These are phyloP conservation scores for Lasioglossum albipes DNA, from an alignment of 1,140 invertebrate species.

Conservation along the genomic window DNA sequence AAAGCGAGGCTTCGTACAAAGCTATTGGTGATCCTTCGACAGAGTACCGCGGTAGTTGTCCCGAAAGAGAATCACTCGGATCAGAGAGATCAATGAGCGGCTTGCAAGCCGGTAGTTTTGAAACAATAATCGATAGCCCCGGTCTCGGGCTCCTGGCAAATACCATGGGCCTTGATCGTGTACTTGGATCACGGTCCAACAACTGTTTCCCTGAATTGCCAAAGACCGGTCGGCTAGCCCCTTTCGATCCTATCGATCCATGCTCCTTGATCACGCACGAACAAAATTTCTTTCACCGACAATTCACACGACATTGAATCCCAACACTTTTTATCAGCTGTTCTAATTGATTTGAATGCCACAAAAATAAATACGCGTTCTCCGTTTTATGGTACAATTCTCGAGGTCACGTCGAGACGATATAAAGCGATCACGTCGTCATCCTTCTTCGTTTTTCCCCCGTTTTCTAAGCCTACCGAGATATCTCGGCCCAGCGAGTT, in stretches of 20 bases:
- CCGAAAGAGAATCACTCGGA: constrained; percentile 18
- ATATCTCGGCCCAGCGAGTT: neutral
- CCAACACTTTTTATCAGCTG: too few relatives aligned
- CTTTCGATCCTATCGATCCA: too few relatives aligned
- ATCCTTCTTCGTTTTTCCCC: neutral
- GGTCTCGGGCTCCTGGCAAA: neutral
- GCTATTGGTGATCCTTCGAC: constrained; percentile 30
- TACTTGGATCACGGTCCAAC: neutral
- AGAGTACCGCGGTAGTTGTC: constrained; percentile 1
- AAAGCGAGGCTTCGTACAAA: constrained; percentile 14
- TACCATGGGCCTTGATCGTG: neutral
- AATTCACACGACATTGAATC: too few relatives aligned
- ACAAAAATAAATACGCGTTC: too few relatives aligned
- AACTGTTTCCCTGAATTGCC: neutral
- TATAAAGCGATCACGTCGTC: neutral
- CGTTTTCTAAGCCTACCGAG: neutral
- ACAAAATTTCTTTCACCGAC: too few relatives aligned
- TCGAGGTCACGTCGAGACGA: too few relatives aligned
- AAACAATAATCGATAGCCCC: constrained; percentile 20
- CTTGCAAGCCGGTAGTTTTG: constrained; percentile 16
- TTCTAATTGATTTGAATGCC: too few relatives aligned
- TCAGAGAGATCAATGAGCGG: constrained; percentile 16
- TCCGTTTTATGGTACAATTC: too few relatives aligned
- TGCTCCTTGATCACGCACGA: too few relatives aligned
- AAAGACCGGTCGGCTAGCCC: neutral